Evolutionary conservation across 2,113 vertebrate species (phyloP).

Genomic region (Pteruthius melanotis): DNA sequence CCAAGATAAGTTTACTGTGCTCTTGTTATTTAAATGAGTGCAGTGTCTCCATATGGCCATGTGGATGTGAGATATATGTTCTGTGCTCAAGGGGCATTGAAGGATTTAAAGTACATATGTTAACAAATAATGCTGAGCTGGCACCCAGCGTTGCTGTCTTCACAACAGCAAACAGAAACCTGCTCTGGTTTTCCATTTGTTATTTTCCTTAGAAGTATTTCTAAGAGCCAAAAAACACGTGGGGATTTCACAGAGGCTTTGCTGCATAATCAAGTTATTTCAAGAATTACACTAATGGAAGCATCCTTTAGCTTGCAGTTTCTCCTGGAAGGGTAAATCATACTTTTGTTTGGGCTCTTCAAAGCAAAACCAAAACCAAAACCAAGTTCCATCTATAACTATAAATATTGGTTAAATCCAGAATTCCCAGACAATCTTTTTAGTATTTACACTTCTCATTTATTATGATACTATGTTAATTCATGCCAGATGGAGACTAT

Average conservation of each 20-base stretch:
- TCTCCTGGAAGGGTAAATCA: not conserved
- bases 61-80: conserved; percentile 18
- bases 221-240: not conserved
- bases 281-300: not conserved
- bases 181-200: not conserved
- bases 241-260: not conserved
- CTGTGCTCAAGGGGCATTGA: conserved; percentile 22
- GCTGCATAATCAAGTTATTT: not conserved
- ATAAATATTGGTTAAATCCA: conserved; percentile 32
- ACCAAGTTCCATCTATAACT: not conserved
- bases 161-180: not conserved
- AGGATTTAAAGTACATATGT: conserved; percentile 48
- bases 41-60: conserved; percentile 40
- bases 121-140: conserved; percentile 34
- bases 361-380: not conserved
- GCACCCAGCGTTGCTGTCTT: not conserved
- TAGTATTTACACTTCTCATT: conserved; percentile 60
- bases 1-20: conserved; percentile 28
- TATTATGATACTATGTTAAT: conserved; percentile 56
- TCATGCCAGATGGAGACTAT: conserved; percentile 66
- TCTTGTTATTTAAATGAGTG: conserved; percentile 53
- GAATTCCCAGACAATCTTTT: not conserved
- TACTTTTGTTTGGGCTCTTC: not conserved
- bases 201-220: not conserved
- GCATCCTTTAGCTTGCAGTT: not conserved